Percentiles rank a stretch among this genome's conserved stretches.
Conservation (phyloP, 2,797 vertebrate species). For the Mus spretus region DNA sequence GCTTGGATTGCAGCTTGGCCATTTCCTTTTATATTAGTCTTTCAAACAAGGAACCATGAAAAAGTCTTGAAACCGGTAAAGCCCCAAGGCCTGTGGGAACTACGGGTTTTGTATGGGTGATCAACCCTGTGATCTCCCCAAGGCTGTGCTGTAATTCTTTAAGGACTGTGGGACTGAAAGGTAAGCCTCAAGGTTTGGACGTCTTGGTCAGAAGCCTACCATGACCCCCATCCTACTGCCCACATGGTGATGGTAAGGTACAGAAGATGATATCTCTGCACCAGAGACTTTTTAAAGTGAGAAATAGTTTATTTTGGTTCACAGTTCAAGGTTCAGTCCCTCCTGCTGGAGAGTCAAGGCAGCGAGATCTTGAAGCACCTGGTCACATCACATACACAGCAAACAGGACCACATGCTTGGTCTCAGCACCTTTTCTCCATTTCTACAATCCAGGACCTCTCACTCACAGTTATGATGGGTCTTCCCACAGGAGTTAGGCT, state of each 20-base stretch:
- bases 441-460: background rate
- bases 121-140: background rate
- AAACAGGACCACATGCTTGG: background rate
- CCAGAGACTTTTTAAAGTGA: background rate
- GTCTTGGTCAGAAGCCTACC: background rate
- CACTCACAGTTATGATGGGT: background rate
- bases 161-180: background rate
- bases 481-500: background rate
- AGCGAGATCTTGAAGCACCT: background rate
- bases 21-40: background rate
- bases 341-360: background rate
- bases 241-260: background rate
- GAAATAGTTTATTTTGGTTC: background rate
- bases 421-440: background rate
- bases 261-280: background rate
- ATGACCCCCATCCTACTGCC: background rate
- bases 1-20: background rate
- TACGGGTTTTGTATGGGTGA: background rate
- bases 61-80: background rate
- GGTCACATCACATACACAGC: background rate
- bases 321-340: background rate
- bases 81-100: background rate
- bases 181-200: background rate
- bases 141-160: background rate
- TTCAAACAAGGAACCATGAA: background rate